Percentiles rank a stretch among this genome's conserved stretches.
Conservation (phyloP, 2,888 invertebrate species). For the Dynastes tityus region DNA sequence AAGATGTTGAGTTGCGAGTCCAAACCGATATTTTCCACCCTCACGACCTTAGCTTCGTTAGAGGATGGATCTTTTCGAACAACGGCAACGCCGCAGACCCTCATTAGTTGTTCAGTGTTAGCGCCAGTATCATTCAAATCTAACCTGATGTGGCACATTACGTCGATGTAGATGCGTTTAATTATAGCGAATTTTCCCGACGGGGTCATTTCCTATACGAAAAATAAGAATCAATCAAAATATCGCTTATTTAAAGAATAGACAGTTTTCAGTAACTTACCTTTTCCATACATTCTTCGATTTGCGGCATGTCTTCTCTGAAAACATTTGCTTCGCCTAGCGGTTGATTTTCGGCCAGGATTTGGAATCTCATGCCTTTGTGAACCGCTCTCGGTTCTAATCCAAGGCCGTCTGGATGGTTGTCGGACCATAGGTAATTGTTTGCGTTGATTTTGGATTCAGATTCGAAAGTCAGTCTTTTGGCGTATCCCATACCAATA, state of each 20-base stretch:
- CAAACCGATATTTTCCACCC: slow-evolving; percentile 79
- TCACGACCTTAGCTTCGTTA: slow-evolving; percentile 73
- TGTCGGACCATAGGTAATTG: slow-evolving; percentile 86
- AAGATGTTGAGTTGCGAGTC: slow-evolving; percentile 80
- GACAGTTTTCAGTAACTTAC: slow-evolving; percentile 61
- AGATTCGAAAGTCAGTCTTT: slow-evolving; percentile 82
- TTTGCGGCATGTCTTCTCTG: slow-evolving; percentile 79
- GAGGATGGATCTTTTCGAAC: slow-evolving; percentile 76
- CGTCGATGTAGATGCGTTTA: slow-evolving; percentile 80
- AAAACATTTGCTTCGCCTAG: slow-evolving; percentile 80
- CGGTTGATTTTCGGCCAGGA: slow-evolving; percentile 74
- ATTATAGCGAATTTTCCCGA: slow-evolving; percentile 72
- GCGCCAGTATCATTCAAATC: slow-evolving; percentile 75
- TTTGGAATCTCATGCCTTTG: slow-evolving; percentile 78
- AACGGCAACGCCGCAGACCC: slow-evolving; percentile 79
- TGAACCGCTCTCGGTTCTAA: slow-evolving; percentile 79
- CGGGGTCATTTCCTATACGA: slow-evolving; percentile 63
- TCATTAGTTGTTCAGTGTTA: slow-evolving; percentile 76
- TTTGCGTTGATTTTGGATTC: slow-evolving; percentile 75
- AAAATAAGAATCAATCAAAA: slow-evolving; percentile 2
- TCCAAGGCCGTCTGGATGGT: slow-evolving; percentile 81
- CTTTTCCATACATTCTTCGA: slow-evolving; percentile 77
- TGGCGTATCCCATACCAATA: slow-evolving; percentile 84
- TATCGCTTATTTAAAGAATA: not conserved
- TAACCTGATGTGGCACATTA: slow-evolving; percentile 78